Conservation (phyloP, 2,797 vertebrate species). For the Pseudocheirus occidentalis region DNA sequence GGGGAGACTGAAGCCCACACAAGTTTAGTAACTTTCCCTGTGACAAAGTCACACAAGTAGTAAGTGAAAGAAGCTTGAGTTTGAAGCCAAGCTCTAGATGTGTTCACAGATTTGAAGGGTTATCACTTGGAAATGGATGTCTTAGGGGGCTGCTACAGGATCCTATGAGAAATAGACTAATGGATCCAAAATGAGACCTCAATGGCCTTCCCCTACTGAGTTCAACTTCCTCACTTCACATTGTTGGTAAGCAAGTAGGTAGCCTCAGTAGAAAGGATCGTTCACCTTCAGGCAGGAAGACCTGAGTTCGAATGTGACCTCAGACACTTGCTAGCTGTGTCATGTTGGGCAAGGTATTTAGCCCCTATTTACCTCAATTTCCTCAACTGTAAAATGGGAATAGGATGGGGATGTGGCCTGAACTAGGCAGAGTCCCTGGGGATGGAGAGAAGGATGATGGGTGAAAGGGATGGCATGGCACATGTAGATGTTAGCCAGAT, state of each 20-base stretch:
- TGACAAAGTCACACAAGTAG: not conserved
- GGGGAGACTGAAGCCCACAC: not conserved
- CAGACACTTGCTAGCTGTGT: not conserved
- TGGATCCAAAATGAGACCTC: not conserved
- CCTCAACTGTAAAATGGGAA: not conserved
- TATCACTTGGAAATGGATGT: not conserved
- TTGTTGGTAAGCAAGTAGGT: not conserved
- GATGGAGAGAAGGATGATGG: too few relatives aligned
- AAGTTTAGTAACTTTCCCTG: not conserved
- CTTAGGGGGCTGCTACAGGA: not conserved
- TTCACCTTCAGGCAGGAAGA: not conserved
- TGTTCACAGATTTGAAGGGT: not conserved
- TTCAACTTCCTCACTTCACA: not conserved
- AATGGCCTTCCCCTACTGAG: not conserved
- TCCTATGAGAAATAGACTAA: not conserved
- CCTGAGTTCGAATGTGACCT: not conserved
- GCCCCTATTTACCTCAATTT: not conserved
- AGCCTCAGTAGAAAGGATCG: not conserved
- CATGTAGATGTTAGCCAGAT: not conserved
- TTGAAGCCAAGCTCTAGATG: not conserved
- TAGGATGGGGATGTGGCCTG: not conserved
- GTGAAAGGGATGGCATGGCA: not conserved
- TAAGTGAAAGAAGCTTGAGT: not conserved
- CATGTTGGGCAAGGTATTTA: not conserved
- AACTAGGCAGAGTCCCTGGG: too few relatives aligned